Percentiles rank a stretch among this genome's conserved stretches.
These are phyloP conservation scores for Aleiodes sp. DNA, from an alignment of 1,140 invertebrate species.

Conservation along the genomic window DNA sequence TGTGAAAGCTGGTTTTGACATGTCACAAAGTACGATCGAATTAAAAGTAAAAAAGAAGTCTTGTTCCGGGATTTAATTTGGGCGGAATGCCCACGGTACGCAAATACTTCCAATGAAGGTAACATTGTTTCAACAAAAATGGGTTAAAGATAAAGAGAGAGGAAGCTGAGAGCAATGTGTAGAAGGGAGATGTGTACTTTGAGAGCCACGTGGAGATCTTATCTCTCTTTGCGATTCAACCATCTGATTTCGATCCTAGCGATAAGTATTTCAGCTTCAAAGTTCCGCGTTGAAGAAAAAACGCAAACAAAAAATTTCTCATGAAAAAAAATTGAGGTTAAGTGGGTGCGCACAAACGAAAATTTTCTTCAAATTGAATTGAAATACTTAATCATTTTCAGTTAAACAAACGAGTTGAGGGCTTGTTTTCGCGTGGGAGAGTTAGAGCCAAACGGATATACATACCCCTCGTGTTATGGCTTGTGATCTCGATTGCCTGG, in stretches of 20 bases:
- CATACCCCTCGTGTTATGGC: neutral
- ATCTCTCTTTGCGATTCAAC: neutral
- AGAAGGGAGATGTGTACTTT: too few relatives aligned
- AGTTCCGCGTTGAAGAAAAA: neutral
- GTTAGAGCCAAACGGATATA: neutral
- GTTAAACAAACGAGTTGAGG: neutral
- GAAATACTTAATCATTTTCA: neutral
- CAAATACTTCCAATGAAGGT: too few relatives aligned
- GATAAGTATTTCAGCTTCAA: neutral
- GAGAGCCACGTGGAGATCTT: neutral
- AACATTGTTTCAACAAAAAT: too few relatives aligned
- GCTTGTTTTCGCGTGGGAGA: slow-evolving; percentile 23
- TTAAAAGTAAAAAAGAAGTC: too few relatives aligned
- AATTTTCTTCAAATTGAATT: neutral
- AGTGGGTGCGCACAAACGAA: neutral
- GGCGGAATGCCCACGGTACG: too few relatives aligned
- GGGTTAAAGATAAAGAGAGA: too few relatives aligned
- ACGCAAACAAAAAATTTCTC: neutral
- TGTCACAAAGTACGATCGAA: too few relatives aligned
- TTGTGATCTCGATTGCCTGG: neutral
- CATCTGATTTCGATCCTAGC: neutral
- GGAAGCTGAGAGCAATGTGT: too few relatives aligned
- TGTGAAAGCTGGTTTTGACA: neutral
- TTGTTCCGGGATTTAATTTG: too few relatives aligned
- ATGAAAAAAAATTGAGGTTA: neutral